Evolutionary conservation across 2,888 invertebrate species (phyloP).

Genomic region (Bruchidius siliquastri): DNA sequence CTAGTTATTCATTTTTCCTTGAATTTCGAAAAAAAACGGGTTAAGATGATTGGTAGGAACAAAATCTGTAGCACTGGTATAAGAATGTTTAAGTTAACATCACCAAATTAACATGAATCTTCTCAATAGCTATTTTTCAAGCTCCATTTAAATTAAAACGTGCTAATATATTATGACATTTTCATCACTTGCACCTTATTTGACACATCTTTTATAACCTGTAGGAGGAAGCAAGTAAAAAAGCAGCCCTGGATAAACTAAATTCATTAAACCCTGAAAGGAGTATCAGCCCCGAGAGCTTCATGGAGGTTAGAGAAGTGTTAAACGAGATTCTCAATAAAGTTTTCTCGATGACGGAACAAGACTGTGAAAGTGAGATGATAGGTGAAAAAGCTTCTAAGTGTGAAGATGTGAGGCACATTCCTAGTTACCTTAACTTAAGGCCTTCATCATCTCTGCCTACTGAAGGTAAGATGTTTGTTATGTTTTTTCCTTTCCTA

Average conservation of each 20-base stretch:
- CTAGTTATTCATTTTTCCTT: too few relatives aligned
- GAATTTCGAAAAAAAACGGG: too few relatives aligned
- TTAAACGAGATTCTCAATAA: constrained; percentile 38
- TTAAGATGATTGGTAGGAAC: too few relatives aligned
- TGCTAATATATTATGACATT: too few relatives aligned
- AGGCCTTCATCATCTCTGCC: constrained; percentile 30
- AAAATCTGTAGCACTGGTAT: too few relatives aligned
- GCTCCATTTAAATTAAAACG: too few relatives aligned
- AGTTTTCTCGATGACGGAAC: constrained; percentile 26
- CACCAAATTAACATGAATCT: too few relatives aligned
- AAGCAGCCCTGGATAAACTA: constrained; percentile 42
- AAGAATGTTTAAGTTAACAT: too few relatives aligned
- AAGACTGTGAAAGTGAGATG: constrained; percentile 3
- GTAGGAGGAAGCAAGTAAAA: constrained; percentile 42
- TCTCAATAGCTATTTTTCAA: too few relatives aligned
- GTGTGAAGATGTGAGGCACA: constrained; percentile 24
- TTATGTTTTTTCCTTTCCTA: not conserved
- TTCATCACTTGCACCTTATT: too few relatives aligned
- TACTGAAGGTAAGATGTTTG: constrained; percentile 22
- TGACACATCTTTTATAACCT: not conserved
- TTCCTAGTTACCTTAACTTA: constrained; percentile 39
- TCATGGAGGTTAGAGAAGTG: constrained; percentile 37
- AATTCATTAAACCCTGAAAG: constrained; percentile 23
- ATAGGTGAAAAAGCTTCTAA: not conserved
- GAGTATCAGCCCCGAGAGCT: constrained; percentile 34